These are phyloP conservation scores for Psammodynastes pulverulentus DNA, from an alignment of 2,113 vertebrate genomes.

Conservation along the genomic window DNA sequence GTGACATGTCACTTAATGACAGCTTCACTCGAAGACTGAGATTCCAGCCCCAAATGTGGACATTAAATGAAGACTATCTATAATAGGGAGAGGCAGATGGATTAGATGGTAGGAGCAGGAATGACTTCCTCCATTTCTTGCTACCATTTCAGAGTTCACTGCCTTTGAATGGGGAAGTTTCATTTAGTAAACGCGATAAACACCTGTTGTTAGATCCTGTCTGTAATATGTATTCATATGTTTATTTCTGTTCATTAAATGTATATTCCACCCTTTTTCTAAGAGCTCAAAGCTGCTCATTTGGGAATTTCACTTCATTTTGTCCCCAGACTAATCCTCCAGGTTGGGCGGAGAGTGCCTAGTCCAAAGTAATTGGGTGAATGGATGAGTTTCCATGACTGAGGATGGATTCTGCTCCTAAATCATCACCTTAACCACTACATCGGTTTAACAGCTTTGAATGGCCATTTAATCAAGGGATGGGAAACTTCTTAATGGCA, in stretches of 20 bases:
- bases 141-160: background rate
- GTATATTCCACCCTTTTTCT: background rate
- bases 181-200: no score
- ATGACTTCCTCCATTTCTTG: background rate
- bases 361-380: background rate
- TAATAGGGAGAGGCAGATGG: background rate
- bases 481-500: background rate
- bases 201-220: no score
- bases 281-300: background rate
- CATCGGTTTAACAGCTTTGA: background rate
- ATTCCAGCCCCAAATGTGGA: background rate
- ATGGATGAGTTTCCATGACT: background rate
- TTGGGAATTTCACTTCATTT: background rate
- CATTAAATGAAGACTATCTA: background rate
- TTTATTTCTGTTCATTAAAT: background rate
- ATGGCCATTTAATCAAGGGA: background rate
- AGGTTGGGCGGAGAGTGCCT: background rate
- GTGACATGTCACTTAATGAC: no score
- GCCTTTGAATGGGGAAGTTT: background rate
- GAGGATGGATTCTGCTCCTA: background rate
- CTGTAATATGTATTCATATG: background rate
- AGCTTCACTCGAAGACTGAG: background rate
- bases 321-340: background rate
- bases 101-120: background rate
- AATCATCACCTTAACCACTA: background rate